Base-by-base conservation (phyloP, 2,888 invertebrate species). In the Oxycera nigricornis region DNA sequence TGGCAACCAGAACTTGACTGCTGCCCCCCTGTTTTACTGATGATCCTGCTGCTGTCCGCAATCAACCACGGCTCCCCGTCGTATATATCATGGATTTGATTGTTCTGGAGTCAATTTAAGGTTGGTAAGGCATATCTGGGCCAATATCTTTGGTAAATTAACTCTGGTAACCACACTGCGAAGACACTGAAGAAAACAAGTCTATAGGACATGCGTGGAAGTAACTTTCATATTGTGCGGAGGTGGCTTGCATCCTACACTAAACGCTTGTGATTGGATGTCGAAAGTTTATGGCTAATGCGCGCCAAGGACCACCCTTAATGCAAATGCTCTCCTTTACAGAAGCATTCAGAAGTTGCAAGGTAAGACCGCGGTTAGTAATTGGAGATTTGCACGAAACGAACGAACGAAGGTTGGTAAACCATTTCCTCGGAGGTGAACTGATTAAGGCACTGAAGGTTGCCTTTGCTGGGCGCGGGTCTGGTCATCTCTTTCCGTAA, bases 381-480 rank as follows among this genome's bases (percentile, higher is more conserved):
- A 39, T 65, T 30, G 22, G 39, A 65, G 65, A 65, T 65, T 24
- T 26, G 39, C 41, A 65, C 65, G 22, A 65, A 39, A 39, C 4
- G 65, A 41, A 39, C 46, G 46, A 2, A 46, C 46, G 14, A 2
- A 46, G 3, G 17, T 35, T 35, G 35, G 35, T 35, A 11, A 11
- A 46, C 11, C 46, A 7, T 14, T 46, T 17, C 11, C 46, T 46
- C 20, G 24, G 41, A 20, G 39, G 24, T 65, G 65, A 65, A 41
- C 65, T 65, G 65, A 65, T 65, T 65, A 65, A 65, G 65, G 65
- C 65, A 65, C 65, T 65, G 65, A 9, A 65, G 41, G 41, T 65
- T 65, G 22, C 28, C 65, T 65, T 61, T 61, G 65, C 65, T n/a
- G 24, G 41, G 41, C 6, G 17, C 20, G 26, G 1, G 3, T 14